These are phyloP conservation scores for Drosophila lini DNA, from an alignment of 1,140 invertebrate genomes.

Conservation along the genomic window DNA sequence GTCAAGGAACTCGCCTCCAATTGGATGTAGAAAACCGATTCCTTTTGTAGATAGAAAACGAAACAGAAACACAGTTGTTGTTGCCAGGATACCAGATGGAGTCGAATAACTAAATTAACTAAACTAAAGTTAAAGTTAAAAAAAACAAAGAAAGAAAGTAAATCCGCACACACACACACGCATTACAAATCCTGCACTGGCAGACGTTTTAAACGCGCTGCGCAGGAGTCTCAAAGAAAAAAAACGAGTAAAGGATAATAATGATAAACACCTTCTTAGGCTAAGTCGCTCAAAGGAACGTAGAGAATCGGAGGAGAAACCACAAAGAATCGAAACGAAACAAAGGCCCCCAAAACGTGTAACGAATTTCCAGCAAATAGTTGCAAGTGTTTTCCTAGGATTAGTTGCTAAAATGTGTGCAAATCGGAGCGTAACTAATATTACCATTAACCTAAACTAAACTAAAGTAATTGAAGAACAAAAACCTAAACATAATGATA, in stretches of 20 bases:
- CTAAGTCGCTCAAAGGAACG: constrained; percentile 68
- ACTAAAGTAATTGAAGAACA: constrained; percentile 52
- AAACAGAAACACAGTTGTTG: constrained; percentile 20
- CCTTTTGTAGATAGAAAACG: constrained; percentile 79
- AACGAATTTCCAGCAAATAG: constrained; percentile 83
- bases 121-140: constrained; percentile 46
- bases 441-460: constrained; percentile 62
- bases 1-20: constrained; percentile 41
- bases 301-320: constrained; percentile 25
- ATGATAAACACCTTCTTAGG: constrained; percentile 56
- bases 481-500: constrained; percentile 64
- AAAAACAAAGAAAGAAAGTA: constrained; percentile 6
- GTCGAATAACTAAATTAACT: constrained; percentile 45
- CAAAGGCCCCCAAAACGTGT: constrained; percentile 51
- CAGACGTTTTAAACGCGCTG: constrained; percentile 69
- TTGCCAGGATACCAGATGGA: constrained; percentile 16
- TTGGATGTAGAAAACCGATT: constrained; percentile 63
- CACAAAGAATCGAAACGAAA: constrained; percentile 50
- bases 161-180: constrained; percentile 44
- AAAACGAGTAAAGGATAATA: constrained; percentile 73
- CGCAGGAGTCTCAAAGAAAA: constrained; percentile 61
- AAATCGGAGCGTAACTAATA: constrained; percentile 69
- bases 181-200: constrained; percentile 54
- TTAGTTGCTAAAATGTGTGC: constrained; percentile 70
- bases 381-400: constrained; percentile 78